phyloP scores from a whole-genome alignment of 2,888 invertebrate species.

The Netelia fuscicornis region DNA sequence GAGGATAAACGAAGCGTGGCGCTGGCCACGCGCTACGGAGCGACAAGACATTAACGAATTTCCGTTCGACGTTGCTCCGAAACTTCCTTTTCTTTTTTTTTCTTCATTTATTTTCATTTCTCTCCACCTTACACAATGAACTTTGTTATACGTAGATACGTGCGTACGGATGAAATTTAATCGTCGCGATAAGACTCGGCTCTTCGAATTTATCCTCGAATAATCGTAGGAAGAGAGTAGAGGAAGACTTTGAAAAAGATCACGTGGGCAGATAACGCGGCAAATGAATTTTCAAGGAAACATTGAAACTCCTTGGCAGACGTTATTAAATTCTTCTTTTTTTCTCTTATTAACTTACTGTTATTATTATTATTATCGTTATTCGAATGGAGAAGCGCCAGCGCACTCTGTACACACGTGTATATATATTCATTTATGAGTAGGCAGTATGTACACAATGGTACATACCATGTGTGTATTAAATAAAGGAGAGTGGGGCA shows the following conservation, averaged over 20 bases:
- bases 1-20: constrained; percentile 61
- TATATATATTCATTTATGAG: constrained; percentile 13
- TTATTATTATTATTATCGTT: constrained; percentile 19
- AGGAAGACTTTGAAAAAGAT: constrained; percentile 22
- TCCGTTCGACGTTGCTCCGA: constrained; percentile 39
- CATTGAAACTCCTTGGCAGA: constrained; percentile 26
- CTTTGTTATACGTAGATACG: not conserved
- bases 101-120: not conserved
- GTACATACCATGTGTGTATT: constrained; percentile 6
- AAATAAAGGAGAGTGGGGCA: too few relatives aligned
- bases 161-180: not conserved
- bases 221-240: constrained; percentile 34
- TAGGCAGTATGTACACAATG: not conserved
- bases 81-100: constrained; percentile 23
- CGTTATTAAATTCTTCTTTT: not conserved
- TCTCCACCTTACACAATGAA: not conserved
- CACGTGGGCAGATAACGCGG: constrained; percentile 19
- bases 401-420: not conserved
- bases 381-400: constrained; percentile 28
- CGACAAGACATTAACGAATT: constrained; percentile 57
- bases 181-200: constrained; percentile 3
- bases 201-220: constrained; percentile 14
- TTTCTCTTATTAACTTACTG: too few relatives aligned
- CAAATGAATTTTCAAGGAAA: constrained; percentile 49
- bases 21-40: constrained; percentile 40